Evolutionary conservation across 2,888 invertebrate species (phyloP), one percentile per base, ranked within the genome.

Genomic region (Tinea semifulvella): DNA sequence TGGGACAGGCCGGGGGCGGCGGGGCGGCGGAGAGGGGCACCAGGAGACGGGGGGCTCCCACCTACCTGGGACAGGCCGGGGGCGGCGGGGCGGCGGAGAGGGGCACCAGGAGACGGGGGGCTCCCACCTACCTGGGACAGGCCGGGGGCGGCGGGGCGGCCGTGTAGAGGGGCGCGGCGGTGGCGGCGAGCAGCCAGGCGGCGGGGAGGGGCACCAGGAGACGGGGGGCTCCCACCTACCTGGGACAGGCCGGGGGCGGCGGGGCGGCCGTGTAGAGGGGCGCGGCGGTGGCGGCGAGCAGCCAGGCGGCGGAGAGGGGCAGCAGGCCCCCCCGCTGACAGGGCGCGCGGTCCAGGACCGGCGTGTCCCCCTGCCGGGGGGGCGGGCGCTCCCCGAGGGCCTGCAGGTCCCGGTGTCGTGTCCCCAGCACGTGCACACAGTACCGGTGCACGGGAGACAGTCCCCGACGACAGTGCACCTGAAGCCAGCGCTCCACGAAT

Each of bases 1-100:
- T 82, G 62, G n/a, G 79, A 69, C 7, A 89, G 87, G 54, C 89
- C 73, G 2, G 86, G 84, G 46, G 85, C 85, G 1, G 89, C 85
- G 51, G 90, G 10, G 89, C 89, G 50, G 85, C 84, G 43, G 89
- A 88, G 20, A 85, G 63, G 20, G 87, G 86, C 69, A 88, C 73
- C 84, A 84, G n/a, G n/a, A n/a, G n/a, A n/a, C n/a, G n/a, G n/a
- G n/a, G 51, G 38, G 52, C 53, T 58, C 61, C 43, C 57, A 53
- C 53, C 50, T 53, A 2, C 51, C 52, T 58, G 3, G 61, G 48
- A 76, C 75, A 68, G 61, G 68, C 67, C 52, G 77, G 61, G 14
- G 92, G 88, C 0, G 92, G 92, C 28, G 92, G 92, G 45, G 87
- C 87, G n/a, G n/a, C n/a, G n/a, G n/a, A n/a, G n/a, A n/a, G n/a